These are phyloP conservation scores for Xenentodon cancila DNA, from an alignment of 2,797 vertebrate species.

Conservation along the genomic window DNA sequence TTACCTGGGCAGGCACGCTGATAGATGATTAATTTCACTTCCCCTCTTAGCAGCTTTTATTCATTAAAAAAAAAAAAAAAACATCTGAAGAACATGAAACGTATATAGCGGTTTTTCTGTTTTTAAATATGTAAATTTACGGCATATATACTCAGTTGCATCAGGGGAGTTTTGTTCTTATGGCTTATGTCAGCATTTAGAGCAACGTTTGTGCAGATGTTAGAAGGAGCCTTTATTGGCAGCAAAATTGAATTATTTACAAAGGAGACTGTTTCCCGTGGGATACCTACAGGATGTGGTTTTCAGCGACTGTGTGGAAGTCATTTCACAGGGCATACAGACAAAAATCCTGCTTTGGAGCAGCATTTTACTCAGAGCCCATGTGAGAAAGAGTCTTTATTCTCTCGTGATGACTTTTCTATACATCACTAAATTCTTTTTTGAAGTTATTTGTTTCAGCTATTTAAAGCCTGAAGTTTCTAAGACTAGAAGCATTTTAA, in stretches of 20 bases:
- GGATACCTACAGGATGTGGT: slow-evolving; percentile 32
- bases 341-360: slow-evolving; percentile 29
- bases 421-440: background rate
- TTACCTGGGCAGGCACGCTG: background rate
- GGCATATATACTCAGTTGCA: slow-evolving; percentile 24
- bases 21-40: too few species aligned
- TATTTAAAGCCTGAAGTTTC: slow-evolving; percentile 1
- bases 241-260: slow-evolving; percentile 41
- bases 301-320: slow-evolving; percentile 44
- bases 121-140: too few species aligned
- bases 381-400: slow-evolving; percentile 22
- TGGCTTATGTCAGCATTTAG: slow-evolving; percentile 45
- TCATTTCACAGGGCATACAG: slow-evolving; percentile 40
- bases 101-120: background rate
- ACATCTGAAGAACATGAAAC: slow-evolving; percentile 7
- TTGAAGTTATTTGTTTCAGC: background rate
- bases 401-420: background rate
- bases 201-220: slow-evolving; percentile 19
- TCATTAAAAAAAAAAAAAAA: slow-evolving; percentile 31
- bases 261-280: slow-evolving; percentile 38
- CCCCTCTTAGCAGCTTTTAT: slow-evolving; percentile 34
- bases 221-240: slow-evolving; percentile 37
- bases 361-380: slow-evolving; percentile 32
- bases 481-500: background rate
- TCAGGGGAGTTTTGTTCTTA: slow-evolving; percentile 4